phyloP scores from a whole-genome alignment of 64 coral and sea anemone genomes.

The Dendrophyllia cribrosa region DNA sequence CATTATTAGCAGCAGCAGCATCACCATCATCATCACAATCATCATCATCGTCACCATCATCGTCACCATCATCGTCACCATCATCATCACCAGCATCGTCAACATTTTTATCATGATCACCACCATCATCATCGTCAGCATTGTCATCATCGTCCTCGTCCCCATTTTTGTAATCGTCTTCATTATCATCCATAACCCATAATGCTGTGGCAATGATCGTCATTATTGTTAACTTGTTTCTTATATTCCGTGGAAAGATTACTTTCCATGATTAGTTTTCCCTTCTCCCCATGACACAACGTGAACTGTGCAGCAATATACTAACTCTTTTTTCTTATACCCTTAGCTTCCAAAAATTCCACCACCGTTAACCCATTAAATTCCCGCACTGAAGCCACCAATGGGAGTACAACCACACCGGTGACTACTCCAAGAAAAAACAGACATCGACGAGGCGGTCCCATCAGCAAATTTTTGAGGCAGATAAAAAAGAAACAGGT shows the following conservation, averaged over 20 bases:
- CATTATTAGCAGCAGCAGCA: background rate
- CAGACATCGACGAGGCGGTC: background rate
- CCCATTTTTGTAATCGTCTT: background rate
- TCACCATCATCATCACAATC: background rate
- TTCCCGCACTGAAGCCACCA: background rate
- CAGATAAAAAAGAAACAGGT: background rate
- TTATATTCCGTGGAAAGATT: too few species aligned
- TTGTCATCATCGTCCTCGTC: slow-evolving; percentile 18
- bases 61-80: too few species aligned
- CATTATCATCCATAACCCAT: background rate
- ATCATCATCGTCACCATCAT: background rate
- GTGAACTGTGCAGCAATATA: background rate
- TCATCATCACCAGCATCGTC: too few species aligned
- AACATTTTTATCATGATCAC: too few species aligned
- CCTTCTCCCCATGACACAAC: too few species aligned
- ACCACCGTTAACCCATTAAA: background rate
- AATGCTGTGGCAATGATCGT: too few species aligned
- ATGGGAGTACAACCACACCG: background rate
- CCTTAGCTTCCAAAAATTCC: background rate
- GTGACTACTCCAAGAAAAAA: background rate
- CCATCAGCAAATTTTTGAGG: background rate
- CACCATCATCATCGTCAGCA: background rate
- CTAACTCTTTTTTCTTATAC: background rate
- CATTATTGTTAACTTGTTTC: too few species aligned
- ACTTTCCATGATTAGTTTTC: too few species aligned